Base-by-base conservation (phyloP, 2,113 vertebrate species). In the Vulpes vulpes region DNA sequence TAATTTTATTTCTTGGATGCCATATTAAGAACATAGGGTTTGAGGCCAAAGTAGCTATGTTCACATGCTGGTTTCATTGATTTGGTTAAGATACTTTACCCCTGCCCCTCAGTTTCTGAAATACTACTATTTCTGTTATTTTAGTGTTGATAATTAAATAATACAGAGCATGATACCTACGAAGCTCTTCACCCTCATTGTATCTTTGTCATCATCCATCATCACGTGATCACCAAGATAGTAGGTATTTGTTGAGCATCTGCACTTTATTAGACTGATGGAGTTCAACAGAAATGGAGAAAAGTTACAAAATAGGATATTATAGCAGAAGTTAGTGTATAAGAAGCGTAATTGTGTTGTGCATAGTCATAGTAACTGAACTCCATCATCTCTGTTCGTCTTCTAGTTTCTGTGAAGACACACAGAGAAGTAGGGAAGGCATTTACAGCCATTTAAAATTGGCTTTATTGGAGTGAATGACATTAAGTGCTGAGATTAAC, bases 401-500 rank as follows among this genome's bases (percentile, higher is more conserved):
- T 51, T 94, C 88, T 89, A n/a, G 30, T 90, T 96, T 97, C 73
- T 92, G 51, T 76, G 89, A 92, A 81, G 62, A 93, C 53, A 32
- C 9, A 32, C 11, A 22, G 69, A 91, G 88, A 95, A 85, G 60
- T 8, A 59, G 88, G 38, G 38, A 73, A 91, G 91, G 86, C 85
- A 67, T 97, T 97, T 96, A 79, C 73, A 93, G 23, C 62, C 43
- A 20, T 81, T 86, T 88, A 96, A 92, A 64, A 53, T 76, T 71
- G 73, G 62, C 76, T 94, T 94, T 95, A 83, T 86, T 93, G 82
- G 74, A 92, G 19, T 89, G 62, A 93, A 69, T 89, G n/a, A 94
- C 80, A 38, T 53, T 88, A 97, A 96, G 89, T 97, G 91, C 93
- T 93, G 86, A 93, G 89, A 96, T 59, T 65, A 95, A 89, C 93